Percentiles rank a stretch among this genome's conserved stretches.
Evolutionary conservation across 2,888 invertebrate species (phyloP).

Genomic region (Lutraria lutraria): DNA sequence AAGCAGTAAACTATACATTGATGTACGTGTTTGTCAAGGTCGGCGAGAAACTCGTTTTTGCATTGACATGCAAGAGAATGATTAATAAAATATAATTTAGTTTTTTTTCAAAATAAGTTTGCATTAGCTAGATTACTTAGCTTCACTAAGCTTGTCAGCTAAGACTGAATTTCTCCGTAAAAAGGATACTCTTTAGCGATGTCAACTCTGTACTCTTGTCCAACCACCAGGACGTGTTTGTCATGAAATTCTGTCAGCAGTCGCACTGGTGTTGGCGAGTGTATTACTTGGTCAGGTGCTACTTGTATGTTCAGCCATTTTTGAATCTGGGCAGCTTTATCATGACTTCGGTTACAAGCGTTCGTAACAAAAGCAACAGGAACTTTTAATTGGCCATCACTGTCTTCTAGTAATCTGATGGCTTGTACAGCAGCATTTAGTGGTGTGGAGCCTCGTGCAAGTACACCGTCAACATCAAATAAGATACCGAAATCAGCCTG

Average conservation of each 20-base stretch:
- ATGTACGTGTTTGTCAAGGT: background rate
- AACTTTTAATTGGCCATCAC: constrained; percentile 81
- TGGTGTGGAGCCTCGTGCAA: constrained; percentile 85
- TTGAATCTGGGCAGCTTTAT: constrained; percentile 84
- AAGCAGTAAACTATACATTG: background rate
- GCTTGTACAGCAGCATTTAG: constrained; percentile 82
- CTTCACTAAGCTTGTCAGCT: too few relatives aligned
- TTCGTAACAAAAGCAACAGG: constrained; percentile 86
- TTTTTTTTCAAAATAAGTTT: too few relatives aligned
- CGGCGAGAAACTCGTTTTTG: too few relatives aligned
- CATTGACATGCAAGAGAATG: too few relatives aligned
- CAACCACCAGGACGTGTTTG: constrained; percentile 86
- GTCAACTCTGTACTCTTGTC: constrained; percentile 84
- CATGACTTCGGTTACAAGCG: constrained; percentile 83
- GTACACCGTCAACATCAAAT: constrained; percentile 87
- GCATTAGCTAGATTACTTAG: too few relatives aligned
- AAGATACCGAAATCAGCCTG: constrained; percentile 86
- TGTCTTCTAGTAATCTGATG: constrained; percentile 81
- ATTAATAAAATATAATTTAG: too few relatives aligned
- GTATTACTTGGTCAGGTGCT: constrained; percentile 84
- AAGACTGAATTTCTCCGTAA: background rate
- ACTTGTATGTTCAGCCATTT: constrained; percentile 84
- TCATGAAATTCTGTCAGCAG: constrained; percentile 83
- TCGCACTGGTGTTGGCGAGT: constrained; percentile 85
- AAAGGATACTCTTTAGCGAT: constrained; percentile 87